Percentiles rank a stretch among this genome's conserved stretches.
Conservation (phyloP, 2,888 invertebrate genomes). For the Isotomurus palustris region DNA sequence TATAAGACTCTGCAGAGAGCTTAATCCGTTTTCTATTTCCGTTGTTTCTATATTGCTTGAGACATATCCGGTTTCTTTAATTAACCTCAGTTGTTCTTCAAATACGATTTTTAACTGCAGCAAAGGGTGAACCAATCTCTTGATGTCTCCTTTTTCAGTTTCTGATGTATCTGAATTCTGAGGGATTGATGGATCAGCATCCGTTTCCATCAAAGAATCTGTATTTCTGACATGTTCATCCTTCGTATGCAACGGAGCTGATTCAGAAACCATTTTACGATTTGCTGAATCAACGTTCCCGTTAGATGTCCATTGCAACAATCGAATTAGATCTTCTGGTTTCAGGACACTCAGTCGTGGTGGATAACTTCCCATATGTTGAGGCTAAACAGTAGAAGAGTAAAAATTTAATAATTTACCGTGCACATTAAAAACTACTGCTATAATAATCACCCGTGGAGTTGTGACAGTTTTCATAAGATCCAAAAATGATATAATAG, state of each 20-base stretch:
- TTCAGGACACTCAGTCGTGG: neutral
- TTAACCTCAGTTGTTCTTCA: neutral
- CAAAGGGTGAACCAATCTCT: conserved; percentile 9
- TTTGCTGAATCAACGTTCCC: neutral
- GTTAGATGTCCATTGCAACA: neutral
- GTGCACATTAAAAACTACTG: neutral
- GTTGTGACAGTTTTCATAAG: conserved; percentile 35
- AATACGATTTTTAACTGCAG: conserved; percentile 11
- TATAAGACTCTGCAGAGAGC: neutral
- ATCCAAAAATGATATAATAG: conserved; percentile 35
- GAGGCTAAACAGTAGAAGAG: neutral
- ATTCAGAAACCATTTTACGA: neutral
- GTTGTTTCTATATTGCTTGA: neutral
- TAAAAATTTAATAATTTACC: neutral
- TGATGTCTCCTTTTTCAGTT: neutral
- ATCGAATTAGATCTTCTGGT: neutral
- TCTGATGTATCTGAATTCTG: neutral
- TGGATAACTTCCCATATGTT: conserved; percentile 5
- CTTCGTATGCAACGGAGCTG: neutral
- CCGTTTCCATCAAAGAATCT: neutral
- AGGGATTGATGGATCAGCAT: neutral
- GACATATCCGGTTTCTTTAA: neutral
- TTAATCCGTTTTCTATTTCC: conserved; percentile 1
- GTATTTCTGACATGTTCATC: neutral
- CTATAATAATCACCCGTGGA: conserved; percentile 7